phyloP scores from a whole-genome alignment of 2,888 invertebrate species.

The Phanerotoma sp. region DNA sequence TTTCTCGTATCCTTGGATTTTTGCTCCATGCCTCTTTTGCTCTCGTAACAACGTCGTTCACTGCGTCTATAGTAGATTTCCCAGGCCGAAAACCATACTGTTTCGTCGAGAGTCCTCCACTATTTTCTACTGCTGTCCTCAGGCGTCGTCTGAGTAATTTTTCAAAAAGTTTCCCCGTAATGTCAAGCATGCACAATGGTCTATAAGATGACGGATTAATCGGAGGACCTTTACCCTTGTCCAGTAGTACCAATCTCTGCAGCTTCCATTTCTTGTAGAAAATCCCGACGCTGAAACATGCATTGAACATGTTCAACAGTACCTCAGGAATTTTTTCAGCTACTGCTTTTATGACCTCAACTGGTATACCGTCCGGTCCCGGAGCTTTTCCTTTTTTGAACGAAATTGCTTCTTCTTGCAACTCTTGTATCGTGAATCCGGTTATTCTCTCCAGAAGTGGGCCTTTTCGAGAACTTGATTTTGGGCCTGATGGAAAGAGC shows the following conservation, averaged over 20 bases:
- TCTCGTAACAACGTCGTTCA: background rate
- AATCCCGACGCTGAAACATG: no score
- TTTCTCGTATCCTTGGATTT: slow-evolving; percentile 8
- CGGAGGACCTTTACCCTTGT: background rate
- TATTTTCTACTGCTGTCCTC: background rate
- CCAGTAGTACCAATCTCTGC: background rate
- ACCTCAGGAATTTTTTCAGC: background rate
- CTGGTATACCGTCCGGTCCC: background rate
- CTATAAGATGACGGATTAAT: background rate
- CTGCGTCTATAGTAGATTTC: background rate
- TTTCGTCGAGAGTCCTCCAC: background rate
- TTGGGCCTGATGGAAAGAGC: no score
- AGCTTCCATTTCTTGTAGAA: background rate
- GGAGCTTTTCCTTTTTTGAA: background rate
- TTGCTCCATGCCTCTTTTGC: slow-evolving; percentile 8
- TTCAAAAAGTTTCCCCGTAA: background rate
- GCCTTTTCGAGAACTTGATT: no score
- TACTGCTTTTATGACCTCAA: no score
- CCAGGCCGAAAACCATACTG: background rate
- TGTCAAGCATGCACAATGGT: background rate
- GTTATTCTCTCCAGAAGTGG: background rate
- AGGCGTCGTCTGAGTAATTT: background rate
- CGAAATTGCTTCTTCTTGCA: background rate
- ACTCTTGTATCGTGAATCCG: background rate
- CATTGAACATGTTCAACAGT: slow-evolving; percentile 1